Evolutionary conservation across 2,113 vertebrate species (phyloP).

Genomic region (Microcebus ravelobensis): DNA sequence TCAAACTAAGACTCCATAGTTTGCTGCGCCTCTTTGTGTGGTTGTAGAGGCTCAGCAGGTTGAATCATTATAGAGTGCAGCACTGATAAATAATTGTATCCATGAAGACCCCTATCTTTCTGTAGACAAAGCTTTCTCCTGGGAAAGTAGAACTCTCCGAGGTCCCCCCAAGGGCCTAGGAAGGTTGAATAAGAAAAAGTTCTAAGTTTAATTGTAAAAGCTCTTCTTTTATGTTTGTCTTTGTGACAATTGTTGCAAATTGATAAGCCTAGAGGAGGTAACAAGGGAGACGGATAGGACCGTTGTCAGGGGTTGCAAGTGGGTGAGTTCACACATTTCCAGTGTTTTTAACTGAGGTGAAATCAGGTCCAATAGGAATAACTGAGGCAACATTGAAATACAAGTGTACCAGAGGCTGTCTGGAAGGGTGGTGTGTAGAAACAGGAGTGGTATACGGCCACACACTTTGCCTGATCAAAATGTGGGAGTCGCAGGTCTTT

Average conservation of each 20-base stretch:
- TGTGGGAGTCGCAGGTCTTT: neutral
- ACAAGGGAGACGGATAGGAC: neutral
- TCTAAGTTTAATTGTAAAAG: slow-evolving; percentile 6
- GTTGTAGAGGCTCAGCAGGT: neutral
- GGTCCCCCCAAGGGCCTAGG: neutral
- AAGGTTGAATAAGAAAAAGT: neutral
- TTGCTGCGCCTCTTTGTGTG: neutral
- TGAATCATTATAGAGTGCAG: neutral
- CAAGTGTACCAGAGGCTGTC: neutral
- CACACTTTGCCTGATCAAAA: neutral
- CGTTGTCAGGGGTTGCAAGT: neutral
- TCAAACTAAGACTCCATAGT: neutral
- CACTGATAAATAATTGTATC: neutral
- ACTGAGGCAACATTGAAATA: neutral
- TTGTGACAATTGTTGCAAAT: neutral
- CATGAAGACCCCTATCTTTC: neutral
- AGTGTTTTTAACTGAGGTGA: neutral
- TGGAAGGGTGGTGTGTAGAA: neutral
- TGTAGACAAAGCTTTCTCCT: neutral
- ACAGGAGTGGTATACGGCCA: neutral
- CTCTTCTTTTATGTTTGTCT: neutral
- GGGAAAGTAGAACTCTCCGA: slow-evolving; percentile 6
- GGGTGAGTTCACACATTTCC: neutral
- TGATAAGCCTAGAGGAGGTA: neutral
- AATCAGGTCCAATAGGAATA: neutral